These are phyloP conservation scores for Pipa parva DNA, from an alignment of 2,113 vertebrate species.

Conservation along the genomic window DNA sequence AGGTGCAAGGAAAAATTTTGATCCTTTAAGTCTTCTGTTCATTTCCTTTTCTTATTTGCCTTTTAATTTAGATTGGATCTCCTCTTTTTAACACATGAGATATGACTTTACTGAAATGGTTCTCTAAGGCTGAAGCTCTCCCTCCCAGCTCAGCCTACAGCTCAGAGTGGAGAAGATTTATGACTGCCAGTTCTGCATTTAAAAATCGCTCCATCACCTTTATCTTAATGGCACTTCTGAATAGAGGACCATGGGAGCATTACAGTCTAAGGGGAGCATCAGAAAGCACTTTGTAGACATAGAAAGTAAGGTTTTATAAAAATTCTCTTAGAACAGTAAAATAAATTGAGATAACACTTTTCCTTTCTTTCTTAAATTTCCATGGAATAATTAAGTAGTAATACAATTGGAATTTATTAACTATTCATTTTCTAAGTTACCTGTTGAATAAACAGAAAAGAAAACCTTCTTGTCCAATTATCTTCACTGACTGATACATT, in stretches of 20 bases:
- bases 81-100: constrained; percentile 13
- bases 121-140: background rate
- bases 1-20: background rate
- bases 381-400: too few relatives aligned
- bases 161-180: constrained; percentile 11
- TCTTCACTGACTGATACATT: too few relatives aligned
- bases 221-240: constrained; percentile 18
- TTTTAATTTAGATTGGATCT: constrained; percentile 2
- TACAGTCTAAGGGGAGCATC: constrained; percentile 11
- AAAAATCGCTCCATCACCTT: constrained; percentile 26
- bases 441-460: too few relatives aligned
- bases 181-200: constrained; percentile 24
- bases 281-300: constrained; percentile 2
- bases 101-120: constrained; percentile 18
- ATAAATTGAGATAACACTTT: constrained; percentile 3
- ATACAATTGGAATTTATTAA: background rate
- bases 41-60: constrained; percentile 2
- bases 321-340: background rate
- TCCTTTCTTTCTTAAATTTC: background rate
- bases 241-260: constrained; percentile 9
- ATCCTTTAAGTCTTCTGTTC: background rate
- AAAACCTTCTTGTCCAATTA: too few relatives aligned
- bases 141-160: constrained; percentile 15
- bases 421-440: background rate
- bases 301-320: constrained; percentile 19